Evolutionary conservation across 2,888 invertebrate genomes (phyloP), one percentile per base, ranked within the genome.

Genomic region (Amphipyra tragopoginis): DNA sequence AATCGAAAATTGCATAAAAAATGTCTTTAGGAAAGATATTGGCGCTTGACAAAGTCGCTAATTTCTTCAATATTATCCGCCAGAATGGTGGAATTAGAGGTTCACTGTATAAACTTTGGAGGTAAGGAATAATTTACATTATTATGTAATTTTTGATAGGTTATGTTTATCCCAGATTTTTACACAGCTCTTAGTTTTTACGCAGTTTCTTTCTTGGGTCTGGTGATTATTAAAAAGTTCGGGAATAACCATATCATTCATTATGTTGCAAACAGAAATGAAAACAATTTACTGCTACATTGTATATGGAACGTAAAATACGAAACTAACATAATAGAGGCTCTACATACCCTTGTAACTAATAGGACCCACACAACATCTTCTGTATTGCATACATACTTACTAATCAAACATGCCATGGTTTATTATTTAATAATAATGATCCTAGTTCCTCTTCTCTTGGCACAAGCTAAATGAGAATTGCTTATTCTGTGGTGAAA

Each of bases 51-150:
- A 97, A 97, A 88, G 29, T 97, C 51, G 85, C 85, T 1, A 96
- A 94, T 75, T 87, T 97, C 0, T 95, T 96, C 51, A 95, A 93
- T 69, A 96, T 97, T 33, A 91, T 98, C 63, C 96, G 96, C 69
- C 95, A 96, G 56, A 96, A 97, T 88, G 98, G 98, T 45, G 98
- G 98, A 0, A 86, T 97, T 5, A 90, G 95, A 33, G 96, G 94
- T 2, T 96, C 97, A 0, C 80, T 97, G 53, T 95, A 94, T 62
- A 97, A 97, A 90, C 72, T 97, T 0, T 98, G 96, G 91, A 97
- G 97, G 98, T 98, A 93, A 90, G 82, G 14, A 40, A 43, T 52
- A 64, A 74, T 60, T 62, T 74, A 53, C 9, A 56, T 69, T 81
- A 87, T 93, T 93, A 93, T 93, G 88, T 93, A 93, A 93, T 91